These are phyloP conservation scores for Drepana falcataria DNA, from an alignment of 2,888 invertebrate species.

Conservation along the genomic window DNA sequence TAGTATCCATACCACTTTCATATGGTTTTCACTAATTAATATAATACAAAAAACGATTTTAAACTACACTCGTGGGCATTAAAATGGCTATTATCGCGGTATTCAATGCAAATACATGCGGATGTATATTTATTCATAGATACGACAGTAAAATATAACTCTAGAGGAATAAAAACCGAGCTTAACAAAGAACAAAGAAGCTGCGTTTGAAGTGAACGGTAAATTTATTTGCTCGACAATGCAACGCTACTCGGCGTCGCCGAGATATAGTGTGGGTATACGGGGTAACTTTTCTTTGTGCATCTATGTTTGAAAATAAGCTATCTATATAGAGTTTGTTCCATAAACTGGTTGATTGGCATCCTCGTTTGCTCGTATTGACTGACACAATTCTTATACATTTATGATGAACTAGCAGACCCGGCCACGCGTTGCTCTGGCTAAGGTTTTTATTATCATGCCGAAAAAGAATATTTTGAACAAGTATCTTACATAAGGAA, in stretches of 20 bases:
- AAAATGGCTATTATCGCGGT: conserved; percentile 21
- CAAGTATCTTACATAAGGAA: no score
- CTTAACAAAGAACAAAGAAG: conserved; percentile 12
- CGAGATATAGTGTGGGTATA: background rate
- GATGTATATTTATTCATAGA: conserved; percentile 17
- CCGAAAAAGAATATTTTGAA: no score
- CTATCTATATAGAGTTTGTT: no score
- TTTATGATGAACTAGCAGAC: no score
- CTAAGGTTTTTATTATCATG: no score
- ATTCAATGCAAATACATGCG: conserved; percentile 20
- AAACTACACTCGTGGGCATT: conserved; percentile 10
- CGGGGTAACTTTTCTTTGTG: no score
- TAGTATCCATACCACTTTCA: conserved; percentile 22
- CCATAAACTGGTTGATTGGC: no score
- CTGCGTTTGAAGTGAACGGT: conserved; percentile 10
- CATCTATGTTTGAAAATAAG: no score
- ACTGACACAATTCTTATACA: no score
- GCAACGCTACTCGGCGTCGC: conserved; percentile 1
- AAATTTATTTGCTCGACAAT: background rate
- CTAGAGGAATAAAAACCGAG: conserved; percentile 17
- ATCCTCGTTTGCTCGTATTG: no score
- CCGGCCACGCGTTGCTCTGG: no score
- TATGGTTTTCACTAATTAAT: conserved; percentile 15
- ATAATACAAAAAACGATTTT: background rate
- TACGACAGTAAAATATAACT: conserved; percentile 12